Percentiles rank a stretch among this genome's conserved stretches.
phyloP scores from a whole-genome alignment of 2,797 vertebrate genomes.

The Selene dorsalis region DNA sequence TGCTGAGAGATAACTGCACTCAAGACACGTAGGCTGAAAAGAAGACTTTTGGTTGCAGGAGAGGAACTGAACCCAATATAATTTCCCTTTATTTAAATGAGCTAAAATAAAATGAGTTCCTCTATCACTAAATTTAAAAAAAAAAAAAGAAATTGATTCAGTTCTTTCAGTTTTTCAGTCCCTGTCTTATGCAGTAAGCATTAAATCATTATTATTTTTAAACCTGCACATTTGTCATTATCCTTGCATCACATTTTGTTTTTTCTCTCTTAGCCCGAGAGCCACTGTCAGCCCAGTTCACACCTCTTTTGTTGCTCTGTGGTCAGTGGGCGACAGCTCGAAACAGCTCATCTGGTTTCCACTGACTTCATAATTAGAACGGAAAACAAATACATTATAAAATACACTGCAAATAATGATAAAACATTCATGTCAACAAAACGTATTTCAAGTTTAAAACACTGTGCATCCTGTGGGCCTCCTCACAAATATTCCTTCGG shows the following conservation, averaged over 20 bases:
- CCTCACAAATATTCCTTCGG: background rate
- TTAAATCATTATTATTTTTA: no score
- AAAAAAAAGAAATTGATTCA: constrained; percentile 31
- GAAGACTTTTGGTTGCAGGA: background rate
- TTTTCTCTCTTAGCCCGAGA: background rate
- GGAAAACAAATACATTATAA: background rate
- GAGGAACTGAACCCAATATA: background rate
- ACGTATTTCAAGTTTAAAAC: background rate
- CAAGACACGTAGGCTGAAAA: background rate
- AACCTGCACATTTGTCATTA: no score
- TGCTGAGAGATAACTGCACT: no score
- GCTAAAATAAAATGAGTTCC: background rate
- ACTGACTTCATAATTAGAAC: background rate
- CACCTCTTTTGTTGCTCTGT: no score
- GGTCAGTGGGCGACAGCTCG: background rate
- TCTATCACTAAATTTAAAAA: background rate
- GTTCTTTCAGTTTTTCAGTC: background rate
- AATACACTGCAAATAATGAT: background rate
- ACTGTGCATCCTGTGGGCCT: background rate
- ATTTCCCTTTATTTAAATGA: no score
- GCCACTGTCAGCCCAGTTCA: no score
- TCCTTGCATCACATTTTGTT: no score
- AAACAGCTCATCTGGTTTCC: background rate
- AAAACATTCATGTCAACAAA: no score
- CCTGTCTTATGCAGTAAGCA: no score